Percentiles rank a stretch among this genome's conserved stretches.
Evolutionary conservation across 2,113 vertebrate genomes (phyloP).

Genomic region (Galemys pyrenaicus): DNA sequence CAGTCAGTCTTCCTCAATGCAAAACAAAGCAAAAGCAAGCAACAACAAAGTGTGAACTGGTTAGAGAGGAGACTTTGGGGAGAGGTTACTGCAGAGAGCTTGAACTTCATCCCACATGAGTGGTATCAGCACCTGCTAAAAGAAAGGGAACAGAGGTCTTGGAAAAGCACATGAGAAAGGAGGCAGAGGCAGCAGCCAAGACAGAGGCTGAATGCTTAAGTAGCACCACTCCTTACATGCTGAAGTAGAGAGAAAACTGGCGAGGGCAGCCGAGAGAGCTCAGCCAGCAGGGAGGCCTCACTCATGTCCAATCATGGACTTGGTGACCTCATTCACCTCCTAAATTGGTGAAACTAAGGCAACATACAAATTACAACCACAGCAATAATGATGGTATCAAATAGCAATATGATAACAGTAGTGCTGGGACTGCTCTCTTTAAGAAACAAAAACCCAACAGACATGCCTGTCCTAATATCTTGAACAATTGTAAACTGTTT

Average conservation of each 20-base stretch:
- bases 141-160: neutral
- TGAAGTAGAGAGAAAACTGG: too few relatives aligned
- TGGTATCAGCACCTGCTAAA: fast-evolving
- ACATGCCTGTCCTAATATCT: neutral
- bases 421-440: neutral
- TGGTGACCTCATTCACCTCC: neutral
- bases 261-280: neutral
- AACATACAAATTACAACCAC: neutral
- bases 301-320: fast-evolving
- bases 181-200: too few relatives aligned
- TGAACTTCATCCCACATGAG: fast-evolving
- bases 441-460: neutral
- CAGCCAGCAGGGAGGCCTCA: too few relatives aligned
- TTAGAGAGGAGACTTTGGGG: neutral
- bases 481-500: neutral
- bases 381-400: fast-evolving
- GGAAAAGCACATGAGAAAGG: neutral
- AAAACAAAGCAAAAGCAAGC: neutral
- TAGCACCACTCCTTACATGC: fast-evolving
- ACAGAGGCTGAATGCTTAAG: neutral
- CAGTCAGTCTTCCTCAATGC: neutral
- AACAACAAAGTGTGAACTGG: neutral
- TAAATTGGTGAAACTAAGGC: neutral
- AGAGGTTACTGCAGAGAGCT: fast-evolving
- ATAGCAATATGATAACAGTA: neutral